A percentile compares a stretch with the other conserved stretches of the same genome.
Conservation (phyloP, 2,888 invertebrate genomes). For the Cybosia mesomella region DNA sequence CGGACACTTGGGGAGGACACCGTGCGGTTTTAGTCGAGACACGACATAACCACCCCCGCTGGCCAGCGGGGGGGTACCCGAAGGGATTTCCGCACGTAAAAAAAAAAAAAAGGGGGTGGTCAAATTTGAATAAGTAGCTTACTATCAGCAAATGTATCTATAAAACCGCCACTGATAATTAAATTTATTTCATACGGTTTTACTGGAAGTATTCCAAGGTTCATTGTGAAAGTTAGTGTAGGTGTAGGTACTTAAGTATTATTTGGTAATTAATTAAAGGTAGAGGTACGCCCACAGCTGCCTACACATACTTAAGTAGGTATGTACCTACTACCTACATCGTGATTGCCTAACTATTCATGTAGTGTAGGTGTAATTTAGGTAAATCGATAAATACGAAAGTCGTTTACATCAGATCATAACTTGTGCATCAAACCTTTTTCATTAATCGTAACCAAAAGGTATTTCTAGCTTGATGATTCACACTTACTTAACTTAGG, state of each 20-base stretch:
- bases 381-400: neutral
- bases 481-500: neutral
- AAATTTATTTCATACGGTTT: neutral
- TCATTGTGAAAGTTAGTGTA: conserved; percentile 46
- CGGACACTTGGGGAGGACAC: no score
- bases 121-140: neutral
- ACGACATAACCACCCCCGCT: no score
- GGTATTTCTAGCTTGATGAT: neutral
- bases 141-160: neutral
- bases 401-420: neutral
- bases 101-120: neutral
- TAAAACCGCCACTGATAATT: conserved; percentile 13
- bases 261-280: conserved; percentile 24
- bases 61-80: no score
- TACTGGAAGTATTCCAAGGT: conserved; percentile 41
- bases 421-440: conserved; percentile 1
- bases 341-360: neutral
- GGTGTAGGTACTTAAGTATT: conserved; percentile 33
- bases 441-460: neutral
- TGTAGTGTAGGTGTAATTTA: conserved; percentile 13
- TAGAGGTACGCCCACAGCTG: conserved; percentile 36
- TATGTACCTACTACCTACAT: neutral
- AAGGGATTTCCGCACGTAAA: no score
- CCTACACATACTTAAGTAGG: conserved; percentile 30
- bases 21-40: no score